A percentile compares a stretch with the other conserved stretches of the same genome.
These are phyloP conservation scores for Melanotus villosus DNA, from an alignment of 2,888 invertebrate genomes.

Conservation along the genomic window DNA sequence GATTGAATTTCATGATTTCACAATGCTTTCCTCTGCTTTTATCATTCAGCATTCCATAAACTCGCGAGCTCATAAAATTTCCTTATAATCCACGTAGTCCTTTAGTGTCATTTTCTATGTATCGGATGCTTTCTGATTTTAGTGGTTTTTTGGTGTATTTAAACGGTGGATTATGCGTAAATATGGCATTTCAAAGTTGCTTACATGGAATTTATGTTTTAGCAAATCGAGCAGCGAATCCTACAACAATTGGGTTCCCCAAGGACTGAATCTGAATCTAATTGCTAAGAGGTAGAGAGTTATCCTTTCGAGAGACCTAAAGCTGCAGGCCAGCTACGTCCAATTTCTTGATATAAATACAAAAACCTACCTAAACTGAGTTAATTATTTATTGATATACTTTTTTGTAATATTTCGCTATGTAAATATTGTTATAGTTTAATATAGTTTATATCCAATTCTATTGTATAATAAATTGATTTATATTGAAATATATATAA, in stretches of 20 bases:
- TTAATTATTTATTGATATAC: slow-evolving; percentile 52
- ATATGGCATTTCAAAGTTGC: too few species aligned
- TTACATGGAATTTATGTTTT: slow-evolving; percentile 44
- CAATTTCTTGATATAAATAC: slow-evolving; percentile 53
- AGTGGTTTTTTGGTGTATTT: background rate
- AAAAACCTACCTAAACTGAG: slow-evolving; percentile 16
- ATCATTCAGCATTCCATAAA: too few species aligned
- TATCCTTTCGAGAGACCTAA: slow-evolving; percentile 43
- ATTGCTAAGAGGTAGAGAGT: slow-evolving; percentile 58
- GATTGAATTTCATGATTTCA: too few species aligned
- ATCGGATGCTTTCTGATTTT: background rate
- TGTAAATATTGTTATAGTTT: slow-evolving; percentile 65
- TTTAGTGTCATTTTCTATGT: too few species aligned
- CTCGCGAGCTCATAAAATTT: too few species aligned
- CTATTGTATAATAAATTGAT: slow-evolving; percentile 41
- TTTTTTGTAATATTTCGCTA: slow-evolving; percentile 51
- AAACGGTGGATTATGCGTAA: too few species aligned
- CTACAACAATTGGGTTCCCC: slow-evolving; percentile 67
- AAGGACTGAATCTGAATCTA: slow-evolving; percentile 67
- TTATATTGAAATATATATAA: slow-evolving; percentile 26
- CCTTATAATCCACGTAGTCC: too few species aligned
- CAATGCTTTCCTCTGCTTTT: too few species aligned
- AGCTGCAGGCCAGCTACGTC: slow-evolving; percentile 63
- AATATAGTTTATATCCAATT: slow-evolving; percentile 64
- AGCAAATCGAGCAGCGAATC: slow-evolving; percentile 69